phyloP scores from a whole-genome alignment of 2,113 vertebrate genomes.

The Salvator merianae region DNA sequence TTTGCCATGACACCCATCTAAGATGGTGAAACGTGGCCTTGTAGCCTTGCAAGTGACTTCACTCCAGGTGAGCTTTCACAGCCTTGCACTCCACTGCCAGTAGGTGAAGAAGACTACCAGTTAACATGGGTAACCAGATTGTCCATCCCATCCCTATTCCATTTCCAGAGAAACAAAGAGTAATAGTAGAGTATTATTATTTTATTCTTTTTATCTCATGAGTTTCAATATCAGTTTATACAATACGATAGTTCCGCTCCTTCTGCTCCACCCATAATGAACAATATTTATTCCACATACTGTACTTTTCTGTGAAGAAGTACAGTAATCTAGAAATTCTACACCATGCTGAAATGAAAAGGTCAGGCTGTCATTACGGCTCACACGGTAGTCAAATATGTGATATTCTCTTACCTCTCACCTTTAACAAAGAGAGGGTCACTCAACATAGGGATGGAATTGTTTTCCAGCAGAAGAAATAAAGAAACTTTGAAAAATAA shows the following conservation, averaged over 20 bases:
- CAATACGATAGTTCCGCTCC: too few relatives aligned
- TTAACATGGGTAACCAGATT: not conserved
- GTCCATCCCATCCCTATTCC: not conserved
- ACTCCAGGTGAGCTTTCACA: too few relatives aligned
- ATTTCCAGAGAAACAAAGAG: constrained; percentile 24
- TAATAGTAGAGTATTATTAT: constrained; percentile 21
- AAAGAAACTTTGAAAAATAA: constrained; percentile 73
- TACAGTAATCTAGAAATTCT: constrained; percentile 13
- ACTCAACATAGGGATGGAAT: constrained; percentile 64
- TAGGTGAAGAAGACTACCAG: too few relatives aligned
- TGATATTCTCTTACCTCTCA: constrained; percentile 59
- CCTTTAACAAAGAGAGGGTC: constrained; percentile 62
- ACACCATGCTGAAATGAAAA: constrained; percentile 26
- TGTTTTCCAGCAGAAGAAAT: constrained; percentile 65
- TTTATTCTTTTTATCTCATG: too few relatives aligned
- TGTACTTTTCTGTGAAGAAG: constrained; percentile 12
- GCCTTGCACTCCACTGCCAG: too few relatives aligned
- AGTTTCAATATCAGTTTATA: too few relatives aligned
- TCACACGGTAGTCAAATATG: constrained; percentile 48
- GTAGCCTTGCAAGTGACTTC: too few relatives aligned
- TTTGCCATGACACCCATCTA: too few relatives aligned
- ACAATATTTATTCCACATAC: constrained; percentile 28
- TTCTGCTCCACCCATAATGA: too few relatives aligned
- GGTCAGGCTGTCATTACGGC: constrained; percentile 22
- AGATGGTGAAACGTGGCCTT: too few relatives aligned